These are phyloP conservation scores for Gobionotothen gibberifrons DNA, from an alignment of 2,797 vertebrate species.

Conservation along the genomic window DNA sequence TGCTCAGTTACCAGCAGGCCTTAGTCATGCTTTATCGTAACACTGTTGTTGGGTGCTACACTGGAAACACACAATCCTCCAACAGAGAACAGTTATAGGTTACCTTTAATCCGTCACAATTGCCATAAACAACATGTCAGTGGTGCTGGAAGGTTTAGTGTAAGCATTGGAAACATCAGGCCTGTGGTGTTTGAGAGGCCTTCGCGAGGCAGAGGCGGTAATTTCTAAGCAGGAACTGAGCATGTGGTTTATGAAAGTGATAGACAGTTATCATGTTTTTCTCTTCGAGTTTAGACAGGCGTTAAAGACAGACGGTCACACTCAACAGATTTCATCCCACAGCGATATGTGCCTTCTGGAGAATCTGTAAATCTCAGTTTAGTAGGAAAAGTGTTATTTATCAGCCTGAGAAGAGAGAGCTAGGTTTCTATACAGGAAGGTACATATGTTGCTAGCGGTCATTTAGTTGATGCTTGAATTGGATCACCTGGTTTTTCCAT, in stretches of 20 bases:
- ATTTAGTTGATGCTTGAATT: background rate
- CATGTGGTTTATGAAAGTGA: slow-evolving; percentile 58
- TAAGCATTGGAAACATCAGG: slow-evolving; percentile 41
- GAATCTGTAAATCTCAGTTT: slow-evolving; percentile 43
- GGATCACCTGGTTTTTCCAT: background rate
- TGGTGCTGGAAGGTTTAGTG: slow-evolving; percentile 32
- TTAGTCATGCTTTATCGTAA: slow-evolving; percentile 51
- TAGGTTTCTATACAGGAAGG: slow-evolving; percentile 13
- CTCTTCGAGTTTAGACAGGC: slow-evolving; percentile 39
- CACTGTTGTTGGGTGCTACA: background rate
- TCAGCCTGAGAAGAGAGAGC: slow-evolving; percentile 18
- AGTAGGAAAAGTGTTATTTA: slow-evolving; percentile 32
- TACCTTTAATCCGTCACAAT: slow-evolving; percentile 50
- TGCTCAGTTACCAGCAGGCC: slow-evolving; percentile 30
- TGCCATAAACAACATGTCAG: slow-evolving; percentile 53
- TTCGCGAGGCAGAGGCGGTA: slow-evolving; percentile 13
- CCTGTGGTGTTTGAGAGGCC: slow-evolving; percentile 35
- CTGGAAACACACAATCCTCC: slow-evolving; percentile 42
- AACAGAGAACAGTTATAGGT: slow-evolving; percentile 32
- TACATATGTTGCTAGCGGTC: background rate
- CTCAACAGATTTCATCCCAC: slow-evolving; percentile 59
- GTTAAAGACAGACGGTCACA: slow-evolving; percentile 58
- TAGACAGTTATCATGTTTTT: slow-evolving; percentile 56
- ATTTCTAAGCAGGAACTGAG: slow-evolving; percentile 61
- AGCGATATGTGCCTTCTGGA: slow-evolving; percentile 39